These are phyloP conservation scores for Exocentrus adspersus DNA, from an alignment of 2,888 invertebrate species.

Conservation along the genomic window DNA sequence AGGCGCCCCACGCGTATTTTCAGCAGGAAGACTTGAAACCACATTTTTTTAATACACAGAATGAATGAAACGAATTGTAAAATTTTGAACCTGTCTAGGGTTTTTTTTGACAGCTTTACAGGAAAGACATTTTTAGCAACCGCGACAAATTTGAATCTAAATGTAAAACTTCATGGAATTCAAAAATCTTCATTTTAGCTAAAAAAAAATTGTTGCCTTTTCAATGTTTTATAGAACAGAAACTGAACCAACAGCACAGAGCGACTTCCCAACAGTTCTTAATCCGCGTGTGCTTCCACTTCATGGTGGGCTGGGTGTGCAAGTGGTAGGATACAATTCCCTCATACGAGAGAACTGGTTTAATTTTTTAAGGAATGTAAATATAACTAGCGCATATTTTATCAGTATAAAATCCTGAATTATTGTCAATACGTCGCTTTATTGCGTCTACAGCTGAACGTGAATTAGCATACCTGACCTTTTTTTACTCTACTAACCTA, in stretches of 20 bases:
- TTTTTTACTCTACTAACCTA: conserved; percentile 9
- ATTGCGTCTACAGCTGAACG: conserved; percentile 20
- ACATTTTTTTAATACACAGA: too few species aligned
- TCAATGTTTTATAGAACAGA: conserved; percentile 42
- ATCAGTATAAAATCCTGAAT: conserved; percentile 33
- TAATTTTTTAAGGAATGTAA: conserved; percentile 43
- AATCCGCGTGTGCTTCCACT: conserved; percentile 46
- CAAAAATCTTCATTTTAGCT: too few species aligned
- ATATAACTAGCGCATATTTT: conserved; percentile 54
- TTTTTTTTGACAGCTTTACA: too few species aligned
- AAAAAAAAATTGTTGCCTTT: too few species aligned
- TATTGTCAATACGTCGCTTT: conserved; percentile 34
- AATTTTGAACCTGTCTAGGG: too few species aligned
- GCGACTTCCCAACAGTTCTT: conserved; percentile 51
- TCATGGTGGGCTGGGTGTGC: conserved; percentile 52
- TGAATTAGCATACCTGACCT: conserved; percentile 1
- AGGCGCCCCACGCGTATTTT: background rate
- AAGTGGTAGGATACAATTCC: conserved; percentile 49
- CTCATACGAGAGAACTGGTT: conserved; percentile 41
- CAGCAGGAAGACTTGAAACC: too few species aligned
- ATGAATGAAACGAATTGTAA: too few species aligned
- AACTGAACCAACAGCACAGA: conserved; percentile 50
- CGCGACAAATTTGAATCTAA: too few species aligned
- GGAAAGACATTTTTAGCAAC: too few species aligned
- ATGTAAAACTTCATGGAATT: too few species aligned